A percentile compares a stretch with the other conserved stretches of the same genome.
Evolutionary conservation across 2,888 invertebrate genomes (phyloP).

Genomic region (Philereme vetulata): DNA sequence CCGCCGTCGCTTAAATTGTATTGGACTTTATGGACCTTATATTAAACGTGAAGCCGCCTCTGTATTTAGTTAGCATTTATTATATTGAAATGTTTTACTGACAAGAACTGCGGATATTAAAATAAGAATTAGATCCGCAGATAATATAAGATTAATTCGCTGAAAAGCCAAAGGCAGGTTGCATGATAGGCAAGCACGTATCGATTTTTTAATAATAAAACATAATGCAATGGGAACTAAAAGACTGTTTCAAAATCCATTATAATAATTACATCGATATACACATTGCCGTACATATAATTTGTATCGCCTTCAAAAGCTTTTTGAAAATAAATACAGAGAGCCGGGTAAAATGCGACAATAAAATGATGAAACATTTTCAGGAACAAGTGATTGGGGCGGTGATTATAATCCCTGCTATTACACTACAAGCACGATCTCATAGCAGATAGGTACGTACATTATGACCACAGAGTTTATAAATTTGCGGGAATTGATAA

Average conservation of each 20-base stretch:
- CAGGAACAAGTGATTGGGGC: slow-evolving; percentile 15
- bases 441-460: slow-evolving; percentile 22
- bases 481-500: slow-evolving; percentile 32
- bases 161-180: too few relatives aligned
- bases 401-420: slow-evolving; percentile 29
- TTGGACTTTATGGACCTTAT: background rate
- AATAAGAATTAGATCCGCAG: too few relatives aligned
- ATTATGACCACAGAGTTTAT: slow-evolving; percentile 30
- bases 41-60: too few relatives aligned
- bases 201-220: too few relatives aligned
- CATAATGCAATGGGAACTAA: background rate
- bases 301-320: slow-evolving; percentile 2
- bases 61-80: too few relatives aligned
- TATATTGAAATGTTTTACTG: too few relatives aligned
- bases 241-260: background rate
- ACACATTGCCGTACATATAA: background rate
- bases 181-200: too few relatives aligned
- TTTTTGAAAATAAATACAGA: slow-evolving; percentile 9
- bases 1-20: background rate
- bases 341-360: background rate
- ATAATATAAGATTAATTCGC: too few relatives aligned
- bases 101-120: too few relatives aligned
- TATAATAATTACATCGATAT: background rate
- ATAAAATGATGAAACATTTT: slow-evolving; percentile 14
- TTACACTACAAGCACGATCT: slow-evolving; percentile 35